phyloP scores from a whole-genome alignment of 1,140 invertebrate genomes.

The Lutraria rhynchaena region DNA sequence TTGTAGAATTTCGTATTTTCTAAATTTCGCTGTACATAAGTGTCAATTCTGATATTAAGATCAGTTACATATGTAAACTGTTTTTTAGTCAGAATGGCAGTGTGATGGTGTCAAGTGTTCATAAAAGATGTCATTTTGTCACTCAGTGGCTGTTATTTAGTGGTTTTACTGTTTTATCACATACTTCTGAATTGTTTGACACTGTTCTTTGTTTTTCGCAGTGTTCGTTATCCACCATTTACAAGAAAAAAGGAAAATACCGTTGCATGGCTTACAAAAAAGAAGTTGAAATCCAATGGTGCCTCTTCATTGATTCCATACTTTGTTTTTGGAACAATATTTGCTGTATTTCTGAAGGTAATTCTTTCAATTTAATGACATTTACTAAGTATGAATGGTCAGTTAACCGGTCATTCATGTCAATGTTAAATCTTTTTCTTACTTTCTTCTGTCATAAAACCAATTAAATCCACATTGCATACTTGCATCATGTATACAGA shows the following conservation, averaged over 20 bases:
- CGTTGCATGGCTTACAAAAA: slow-evolving; percentile 85
- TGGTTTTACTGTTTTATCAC: too few relatives aligned
- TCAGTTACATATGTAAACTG: too few relatives aligned
- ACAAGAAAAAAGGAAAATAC: slow-evolving; percentile 88
- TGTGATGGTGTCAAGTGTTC: too few relatives aligned
- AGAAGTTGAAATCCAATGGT: slow-evolving; percentile 67
- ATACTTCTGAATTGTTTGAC: too few relatives aligned
- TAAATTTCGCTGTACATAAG: too few relatives aligned
- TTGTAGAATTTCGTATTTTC: too few relatives aligned
- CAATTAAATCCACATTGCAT: background rate
- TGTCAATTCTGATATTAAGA: too few relatives aligned
- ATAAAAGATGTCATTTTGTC: too few relatives aligned
- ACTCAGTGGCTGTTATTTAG: too few relatives aligned
- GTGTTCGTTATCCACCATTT: slow-evolving; percentile 91
- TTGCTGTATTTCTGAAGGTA: slow-evolving; percentile 76
- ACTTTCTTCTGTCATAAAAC: background rate
- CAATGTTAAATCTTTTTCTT: background rate
- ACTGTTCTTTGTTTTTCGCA: slow-evolving; percentile 41
- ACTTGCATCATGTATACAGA: background rate
- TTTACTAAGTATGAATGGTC: background rate
- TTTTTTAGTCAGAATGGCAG: too few relatives aligned
- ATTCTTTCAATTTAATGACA: background rate
- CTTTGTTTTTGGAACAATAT: slow-evolving; percentile 72
- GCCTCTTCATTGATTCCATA: slow-evolving; percentile 69
- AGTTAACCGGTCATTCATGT: background rate